A percentile compares a stretch with the other conserved stretches of the same genome.
phyloP scores from a whole-genome alignment of 1,140 invertebrate genomes.

The Drosophila elegans region DNA sequence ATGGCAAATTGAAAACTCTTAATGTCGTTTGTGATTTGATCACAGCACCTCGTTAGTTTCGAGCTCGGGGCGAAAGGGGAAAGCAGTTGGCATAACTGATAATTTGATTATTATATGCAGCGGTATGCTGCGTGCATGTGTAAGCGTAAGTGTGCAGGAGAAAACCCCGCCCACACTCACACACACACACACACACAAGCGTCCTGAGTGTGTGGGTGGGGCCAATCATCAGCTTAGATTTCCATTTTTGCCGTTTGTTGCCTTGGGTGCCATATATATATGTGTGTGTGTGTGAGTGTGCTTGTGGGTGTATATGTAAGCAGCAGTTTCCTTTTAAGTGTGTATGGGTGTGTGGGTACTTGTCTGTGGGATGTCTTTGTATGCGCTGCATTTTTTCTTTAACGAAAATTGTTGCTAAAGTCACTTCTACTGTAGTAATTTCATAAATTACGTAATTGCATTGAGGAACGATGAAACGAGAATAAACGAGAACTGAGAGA shows the following conservation, averaged over 20 bases:
- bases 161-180: too few relatives aligned
- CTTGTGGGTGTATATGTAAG: slow-evolving; percentile 23
- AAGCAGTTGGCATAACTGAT: slow-evolving; percentile 63
- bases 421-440: slow-evolving; percentile 58
- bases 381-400: neutral
- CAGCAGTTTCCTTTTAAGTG: slow-evolving; percentile 49
- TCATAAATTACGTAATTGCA: slow-evolving; percentile 73
- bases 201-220: neutral
- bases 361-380: neutral
- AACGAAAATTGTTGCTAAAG: slow-evolving; percentile 54
- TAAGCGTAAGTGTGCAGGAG: neutral
- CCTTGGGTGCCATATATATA: slow-evolving; percentile 25
- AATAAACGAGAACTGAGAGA: neutral
- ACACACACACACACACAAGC: neutral
- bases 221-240: slow-evolving; percentile 32
- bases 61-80: neutral
- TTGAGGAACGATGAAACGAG: slow-evolving; percentile 12
- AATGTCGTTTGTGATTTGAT: slow-evolving; percentile 66
- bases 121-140: neutral
- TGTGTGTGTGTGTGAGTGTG: slow-evolving; percentile 8
- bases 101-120: slow-evolving; percentile 63
- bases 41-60: slow-evolving; percentile 34
- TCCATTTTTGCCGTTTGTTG: slow-evolving; percentile 30
- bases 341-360: slow-evolving; percentile 1
- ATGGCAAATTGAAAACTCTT: slow-evolving; percentile 64